A percentile compares a stretch with the other conserved stretches of the same genome.
Conservation (phyloP, 2,113 vertebrate genomes). For the Parus major region DNA sequence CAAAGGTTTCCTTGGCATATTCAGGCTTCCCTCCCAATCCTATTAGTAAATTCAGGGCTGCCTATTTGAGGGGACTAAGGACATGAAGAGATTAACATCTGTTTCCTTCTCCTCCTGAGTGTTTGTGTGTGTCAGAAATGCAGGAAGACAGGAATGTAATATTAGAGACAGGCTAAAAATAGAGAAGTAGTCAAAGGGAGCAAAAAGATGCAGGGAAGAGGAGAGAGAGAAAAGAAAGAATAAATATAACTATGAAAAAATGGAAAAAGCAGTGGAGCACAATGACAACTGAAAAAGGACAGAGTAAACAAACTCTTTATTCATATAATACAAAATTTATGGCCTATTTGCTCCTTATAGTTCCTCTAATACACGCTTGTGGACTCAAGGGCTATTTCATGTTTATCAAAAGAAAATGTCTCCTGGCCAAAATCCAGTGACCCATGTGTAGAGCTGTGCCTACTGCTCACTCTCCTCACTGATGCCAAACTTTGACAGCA, state of each 20-base stretch:
- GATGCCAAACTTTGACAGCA: not conserved
- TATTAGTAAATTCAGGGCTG: slow-evolving; percentile 47
- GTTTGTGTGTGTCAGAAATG: not conserved
- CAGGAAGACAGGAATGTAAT: not conserved
- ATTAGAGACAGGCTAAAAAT: not conserved
- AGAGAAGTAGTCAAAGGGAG: not conserved
- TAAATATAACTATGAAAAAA: not conserved
- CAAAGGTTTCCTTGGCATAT: slow-evolving; percentile 3
- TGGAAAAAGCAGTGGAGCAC: not conserved
- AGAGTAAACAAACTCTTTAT: not conserved
- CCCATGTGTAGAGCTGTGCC: fast-evolving
- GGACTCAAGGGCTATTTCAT: not conserved
- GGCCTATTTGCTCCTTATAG: not conserved
- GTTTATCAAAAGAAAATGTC: not conserved
- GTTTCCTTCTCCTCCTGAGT: not conserved
- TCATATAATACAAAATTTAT: not conserved
- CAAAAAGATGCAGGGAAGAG: not conserved
- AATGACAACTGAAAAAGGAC: not conserved
- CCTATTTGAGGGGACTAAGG: slow-evolving; percentile 19
- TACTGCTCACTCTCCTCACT: not conserved
- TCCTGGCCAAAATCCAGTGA: not conserved
- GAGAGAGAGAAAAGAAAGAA: not conserved
- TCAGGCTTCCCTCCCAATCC: slow-evolving; percentile 55
- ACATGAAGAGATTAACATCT: slow-evolving; percentile 30
- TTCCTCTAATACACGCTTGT: not conserved